phyloP scores from a whole-genome alignment of 2,797 vertebrate species.

The Anas bahamensis region DNA sequence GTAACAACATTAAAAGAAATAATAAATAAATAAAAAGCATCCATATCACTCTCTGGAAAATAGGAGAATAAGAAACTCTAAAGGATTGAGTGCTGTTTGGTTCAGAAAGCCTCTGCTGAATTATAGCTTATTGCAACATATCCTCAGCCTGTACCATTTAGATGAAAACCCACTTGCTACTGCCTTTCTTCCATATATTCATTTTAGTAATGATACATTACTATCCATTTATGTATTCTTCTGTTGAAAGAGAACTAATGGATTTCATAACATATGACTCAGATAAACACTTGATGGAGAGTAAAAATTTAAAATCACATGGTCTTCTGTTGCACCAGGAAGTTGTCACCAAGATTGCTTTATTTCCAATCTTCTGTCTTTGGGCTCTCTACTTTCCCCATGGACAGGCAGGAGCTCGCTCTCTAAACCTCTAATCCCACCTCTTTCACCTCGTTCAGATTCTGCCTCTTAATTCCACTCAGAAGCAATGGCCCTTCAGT shows the following conservation, averaged over 20 bases:
- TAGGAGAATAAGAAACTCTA: not conserved
- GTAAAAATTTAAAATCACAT: not conserved
- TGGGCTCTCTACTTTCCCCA: not conserved
- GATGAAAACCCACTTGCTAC: not conserved
- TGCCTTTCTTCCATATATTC: not conserved
- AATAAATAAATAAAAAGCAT: not conserved
- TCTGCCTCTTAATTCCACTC: not conserved
- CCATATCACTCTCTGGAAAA: not conserved
- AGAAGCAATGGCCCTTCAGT: not conserved
- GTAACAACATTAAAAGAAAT: not conserved
- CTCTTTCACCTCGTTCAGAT: not conserved
- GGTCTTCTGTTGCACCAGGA: not conserved
- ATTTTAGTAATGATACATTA: not conserved
- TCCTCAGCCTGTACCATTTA: not conserved
- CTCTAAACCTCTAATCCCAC: not conserved
- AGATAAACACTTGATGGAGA: not conserved
- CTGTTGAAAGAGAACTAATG: not conserved
- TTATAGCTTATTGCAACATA: not conserved
- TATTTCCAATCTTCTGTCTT: not conserved
- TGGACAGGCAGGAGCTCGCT: not conserved
- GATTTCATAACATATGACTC: not conserved
- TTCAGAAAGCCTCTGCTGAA: not conserved
- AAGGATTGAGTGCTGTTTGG: not conserved
- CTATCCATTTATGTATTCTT: not conserved
- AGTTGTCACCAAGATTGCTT: not conserved